These are phyloP conservation scores for Virgularia gustaviana DNA, from an alignment of 92 coral and sea anemone species.

Conservation along the genomic window DNA sequence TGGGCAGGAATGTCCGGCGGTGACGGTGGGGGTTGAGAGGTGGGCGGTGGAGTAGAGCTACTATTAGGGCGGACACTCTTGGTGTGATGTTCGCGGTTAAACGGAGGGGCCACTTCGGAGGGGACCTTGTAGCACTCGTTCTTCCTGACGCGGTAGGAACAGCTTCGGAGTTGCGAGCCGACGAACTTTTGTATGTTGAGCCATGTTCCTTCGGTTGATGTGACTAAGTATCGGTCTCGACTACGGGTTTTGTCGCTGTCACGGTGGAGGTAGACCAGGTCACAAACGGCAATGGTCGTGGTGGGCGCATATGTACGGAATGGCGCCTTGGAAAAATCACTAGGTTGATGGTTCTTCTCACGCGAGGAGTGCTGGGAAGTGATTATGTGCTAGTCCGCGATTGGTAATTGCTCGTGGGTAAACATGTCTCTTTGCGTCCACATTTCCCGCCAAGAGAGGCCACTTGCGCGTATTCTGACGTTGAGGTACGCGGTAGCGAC, in stretches of 20 bases:
- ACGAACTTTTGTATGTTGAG: constrained; percentile 36
- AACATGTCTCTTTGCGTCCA: constrained; percentile 35
- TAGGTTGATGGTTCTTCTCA: too few species aligned
- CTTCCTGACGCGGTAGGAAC: constrained; percentile 20
- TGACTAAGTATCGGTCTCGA: constrained; percentile 30
- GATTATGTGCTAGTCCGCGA: constrained; percentile 25
- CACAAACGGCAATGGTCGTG: not conserved
- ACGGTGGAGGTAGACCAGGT: constrained; percentile 26
- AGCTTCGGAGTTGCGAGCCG: constrained; percentile 35
- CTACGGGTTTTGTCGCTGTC: constrained; percentile 31
- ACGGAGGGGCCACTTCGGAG: not conserved
- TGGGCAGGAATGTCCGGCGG: too few species aligned
- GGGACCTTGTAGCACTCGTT: constrained; percentile 29
- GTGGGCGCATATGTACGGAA: not conserved
- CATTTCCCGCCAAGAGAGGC: constrained; percentile 29
- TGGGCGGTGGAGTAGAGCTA: too few species aligned
- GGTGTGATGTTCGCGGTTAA: too few species aligned
- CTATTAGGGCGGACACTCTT: too few species aligned
- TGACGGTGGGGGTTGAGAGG: too few species aligned
- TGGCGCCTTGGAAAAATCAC: constrained; percentile 10
- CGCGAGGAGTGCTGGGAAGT: constrained; percentile 24
- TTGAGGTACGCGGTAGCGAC: constrained; percentile 35
- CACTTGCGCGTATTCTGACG: constrained; percentile 18
- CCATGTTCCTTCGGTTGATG: constrained; percentile 7
- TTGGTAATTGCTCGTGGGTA: constrained; percentile 26